These are phyloP conservation scores for Eupithecia tripunctaria DNA, from an alignment of 2,888 invertebrate species.

Conservation along the genomic window DNA sequence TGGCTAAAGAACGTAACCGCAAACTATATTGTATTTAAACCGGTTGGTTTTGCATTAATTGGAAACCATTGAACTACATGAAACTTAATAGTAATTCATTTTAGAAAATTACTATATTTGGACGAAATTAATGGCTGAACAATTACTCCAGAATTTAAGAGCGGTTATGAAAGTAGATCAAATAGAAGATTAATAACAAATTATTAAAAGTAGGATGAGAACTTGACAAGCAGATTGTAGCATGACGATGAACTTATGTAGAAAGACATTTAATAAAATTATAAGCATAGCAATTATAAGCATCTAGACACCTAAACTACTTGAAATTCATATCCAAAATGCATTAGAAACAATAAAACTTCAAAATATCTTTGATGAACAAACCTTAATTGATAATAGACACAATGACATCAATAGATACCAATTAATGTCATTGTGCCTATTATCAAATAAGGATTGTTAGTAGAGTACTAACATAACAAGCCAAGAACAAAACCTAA, in stretches of 20 bases:
- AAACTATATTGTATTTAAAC: slow-evolving; percentile 33
- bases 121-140: slow-evolving; percentile 24
- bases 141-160: slow-evolving; percentile 21
- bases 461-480: neutral
- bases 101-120: slow-evolving; percentile 28
- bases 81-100: slow-evolving; percentile 23
- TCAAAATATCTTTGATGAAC: neutral
- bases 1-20: slow-evolving; percentile 30
- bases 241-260: neutral
- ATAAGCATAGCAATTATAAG: neutral
- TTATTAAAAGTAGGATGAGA: slow-evolving; percentile 15
- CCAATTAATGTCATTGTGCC: too few species aligned
- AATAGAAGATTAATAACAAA: slow-evolving; percentile 8
- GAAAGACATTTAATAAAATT: neutral
- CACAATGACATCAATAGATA: neutral
- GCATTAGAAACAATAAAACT: neutral
- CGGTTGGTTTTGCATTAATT: slow-evolving; percentile 33
- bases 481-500: neutral
- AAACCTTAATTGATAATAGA: neutral
- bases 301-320: neutral
- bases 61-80: slow-evolving; percentile 30
- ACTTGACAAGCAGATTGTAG: neutral
- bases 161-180: slow-evolving; percentile 27
- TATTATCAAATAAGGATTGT: too few species aligned
- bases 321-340: neutral